Evolutionary conservation across 2,888 invertebrate genomes (phyloP).

Genomic region (Protonemura montana): DNA sequence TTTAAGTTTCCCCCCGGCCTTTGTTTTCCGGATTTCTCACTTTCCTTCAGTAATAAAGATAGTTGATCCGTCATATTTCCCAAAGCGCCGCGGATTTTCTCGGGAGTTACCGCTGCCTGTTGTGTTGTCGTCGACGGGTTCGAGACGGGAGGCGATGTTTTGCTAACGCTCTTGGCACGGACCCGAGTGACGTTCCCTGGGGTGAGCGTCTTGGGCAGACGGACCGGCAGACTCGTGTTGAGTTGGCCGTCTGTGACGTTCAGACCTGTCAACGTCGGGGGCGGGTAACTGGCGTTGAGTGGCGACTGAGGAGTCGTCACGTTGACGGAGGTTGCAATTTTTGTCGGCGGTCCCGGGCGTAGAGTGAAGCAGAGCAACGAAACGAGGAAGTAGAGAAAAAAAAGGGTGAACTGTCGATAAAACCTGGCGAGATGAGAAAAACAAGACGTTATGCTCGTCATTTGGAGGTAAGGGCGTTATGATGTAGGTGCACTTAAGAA

Average conservation of each 20-base stretch:
- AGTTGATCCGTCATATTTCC: background rate
- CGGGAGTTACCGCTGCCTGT: background rate
- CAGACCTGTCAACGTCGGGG: slow-evolving; percentile 43
- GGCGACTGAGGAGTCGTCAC: slow-evolving; percentile 51
- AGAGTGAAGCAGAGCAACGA: slow-evolving; percentile 88
- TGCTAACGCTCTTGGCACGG: background rate
- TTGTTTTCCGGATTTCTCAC: background rate
- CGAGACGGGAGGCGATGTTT: background rate
- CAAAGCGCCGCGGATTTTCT: background rate
- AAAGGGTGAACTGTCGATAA: slow-evolving; percentile 90
- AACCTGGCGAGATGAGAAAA: slow-evolving; percentile 67
- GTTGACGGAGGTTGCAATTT: slow-evolving; percentile 56
- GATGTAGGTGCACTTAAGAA: too few species aligned
- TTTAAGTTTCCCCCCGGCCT: background rate
- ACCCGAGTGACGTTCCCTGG: background rate
- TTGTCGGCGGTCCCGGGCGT: slow-evolving; percentile 78
- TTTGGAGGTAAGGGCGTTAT: too few species aligned
- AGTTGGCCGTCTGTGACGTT: slow-evolving; percentile 49
- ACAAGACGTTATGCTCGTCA: background rate
- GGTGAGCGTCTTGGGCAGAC: background rate
- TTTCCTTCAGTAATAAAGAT: background rate
- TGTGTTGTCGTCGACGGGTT: background rate
- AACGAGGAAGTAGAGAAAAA: slow-evolving; percentile 88
- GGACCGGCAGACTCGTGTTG: slow-evolving; percentile 17
- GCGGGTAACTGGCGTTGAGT: slow-evolving; percentile 42